Percentiles rank a stretch among this genome's conserved stretches.
phyloP scores from a whole-genome alignment of 1,140 invertebrate species.

The Gerris buenoi region DNA sequence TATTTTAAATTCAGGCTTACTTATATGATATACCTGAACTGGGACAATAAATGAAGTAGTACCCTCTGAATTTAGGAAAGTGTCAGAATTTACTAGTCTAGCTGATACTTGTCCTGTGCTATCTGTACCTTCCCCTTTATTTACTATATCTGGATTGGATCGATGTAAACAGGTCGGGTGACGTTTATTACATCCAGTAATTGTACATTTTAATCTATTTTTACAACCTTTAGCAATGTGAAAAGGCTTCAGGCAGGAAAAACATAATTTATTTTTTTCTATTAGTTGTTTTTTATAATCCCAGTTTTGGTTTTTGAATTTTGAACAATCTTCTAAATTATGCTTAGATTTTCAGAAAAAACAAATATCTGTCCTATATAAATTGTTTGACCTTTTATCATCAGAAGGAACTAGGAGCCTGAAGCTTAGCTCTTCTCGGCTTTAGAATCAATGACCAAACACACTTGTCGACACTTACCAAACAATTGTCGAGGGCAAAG shows the following conservation, averaged over 20 bases:
- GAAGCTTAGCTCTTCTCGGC: too few relatives aligned
- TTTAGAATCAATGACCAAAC: too few relatives aligned
- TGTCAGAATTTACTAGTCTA: neutral
- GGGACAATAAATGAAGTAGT: neutral
- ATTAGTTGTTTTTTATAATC: neutral
- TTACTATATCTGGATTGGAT: too few relatives aligned
- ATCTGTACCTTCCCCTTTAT: neutral
- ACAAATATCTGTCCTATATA: neutral
- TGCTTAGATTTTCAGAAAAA: neutral
- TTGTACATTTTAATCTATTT: neutral
- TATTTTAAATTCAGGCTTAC: neutral
- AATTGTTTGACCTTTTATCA: too few relatives aligned
- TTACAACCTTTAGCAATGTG: neutral
- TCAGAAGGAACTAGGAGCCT: too few relatives aligned
- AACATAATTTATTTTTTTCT: neutral
- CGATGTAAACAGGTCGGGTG: neutral
- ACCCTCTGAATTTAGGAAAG: neutral
- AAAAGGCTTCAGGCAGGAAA: neutral
- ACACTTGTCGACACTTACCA: too few relatives aligned
- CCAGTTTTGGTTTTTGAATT: neutral
- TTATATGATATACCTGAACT: neutral
- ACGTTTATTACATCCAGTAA: neutral
- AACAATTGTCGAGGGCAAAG: too few relatives aligned
- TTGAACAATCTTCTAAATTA: neutral
- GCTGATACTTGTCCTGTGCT: neutral